phyloP scores from a whole-genome alignment of 2,888 invertebrate species.

The Bibio marci region DNA sequence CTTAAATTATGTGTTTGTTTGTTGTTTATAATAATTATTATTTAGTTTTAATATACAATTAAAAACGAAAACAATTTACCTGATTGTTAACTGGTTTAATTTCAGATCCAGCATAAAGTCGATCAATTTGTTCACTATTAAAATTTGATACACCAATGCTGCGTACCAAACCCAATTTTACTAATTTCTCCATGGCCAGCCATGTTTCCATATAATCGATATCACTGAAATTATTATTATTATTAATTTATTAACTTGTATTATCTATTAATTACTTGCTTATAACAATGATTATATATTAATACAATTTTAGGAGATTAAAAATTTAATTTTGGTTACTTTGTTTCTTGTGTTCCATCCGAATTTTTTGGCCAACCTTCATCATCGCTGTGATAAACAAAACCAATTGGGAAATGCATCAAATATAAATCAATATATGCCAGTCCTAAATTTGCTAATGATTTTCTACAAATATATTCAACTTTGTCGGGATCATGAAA shows the following conservation, averaged over 20 bases:
- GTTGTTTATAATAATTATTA: too few species aligned
- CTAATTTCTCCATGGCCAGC: conserved; percentile 49
- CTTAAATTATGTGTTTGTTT: neutral
- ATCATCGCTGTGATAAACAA: conserved; percentile 18
- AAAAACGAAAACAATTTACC: too few species aligned
- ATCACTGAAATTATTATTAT: conserved; percentile 24
- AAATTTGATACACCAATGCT: conserved; percentile 55
- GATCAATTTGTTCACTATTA: conserved; percentile 47
- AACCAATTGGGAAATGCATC: conserved; percentile 69
- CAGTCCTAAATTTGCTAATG: conserved; percentile 44
- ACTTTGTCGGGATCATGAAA: conserved; percentile 49
- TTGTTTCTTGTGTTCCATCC: neutral
- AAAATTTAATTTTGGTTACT: neutral
- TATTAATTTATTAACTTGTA: neutral
- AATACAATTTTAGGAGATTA: neutral
- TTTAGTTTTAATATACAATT: conserved; percentile 11
- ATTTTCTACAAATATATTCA: conserved; percentile 40
- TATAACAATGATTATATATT: too few species aligned
- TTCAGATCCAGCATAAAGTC: conserved; percentile 37
- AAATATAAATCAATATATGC: conserved; percentile 65
- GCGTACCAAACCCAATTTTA: conserved; percentile 41
- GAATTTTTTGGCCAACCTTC: conserved; percentile 3
- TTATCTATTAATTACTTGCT: too few species aligned
- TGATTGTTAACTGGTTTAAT: conserved; percentile 44
- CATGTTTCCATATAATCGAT: conserved; percentile 51